A percentile compares a stretch with the other conserved stretches of the same genome.
Evolutionary conservation across 2,888 invertebrate species (phyloP).

Genomic region (Mesorhabditis sp.): DNA sequence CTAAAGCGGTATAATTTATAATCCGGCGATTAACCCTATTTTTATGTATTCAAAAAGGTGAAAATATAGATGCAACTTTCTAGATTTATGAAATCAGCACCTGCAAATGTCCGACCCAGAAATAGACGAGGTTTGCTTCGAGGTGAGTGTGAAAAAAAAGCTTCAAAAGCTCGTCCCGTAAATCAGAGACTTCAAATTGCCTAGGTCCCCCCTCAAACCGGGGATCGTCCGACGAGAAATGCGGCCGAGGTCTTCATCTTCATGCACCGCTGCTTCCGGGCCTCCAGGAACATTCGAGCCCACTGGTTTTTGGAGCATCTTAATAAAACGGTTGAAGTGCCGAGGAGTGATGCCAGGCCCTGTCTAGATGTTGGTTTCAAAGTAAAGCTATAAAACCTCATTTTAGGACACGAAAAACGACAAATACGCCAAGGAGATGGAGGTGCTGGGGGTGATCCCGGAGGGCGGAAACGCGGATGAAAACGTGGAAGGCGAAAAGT

Average conservation of each 20-base stretch:
- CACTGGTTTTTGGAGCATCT: slow-evolving; percentile 71
- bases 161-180: too few species aligned
- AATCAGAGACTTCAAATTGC: background rate
- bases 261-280: slow-evolving; percentile 63
- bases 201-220: background rate
- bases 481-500: slow-evolving; percentile 23
- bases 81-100: too few species aligned
- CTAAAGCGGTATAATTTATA: too few species aligned
- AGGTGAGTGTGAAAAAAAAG: too few species aligned
- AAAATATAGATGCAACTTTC: too few species aligned
- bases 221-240: slow-evolving; percentile 19
- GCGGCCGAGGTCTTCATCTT: slow-evolving; percentile 46
- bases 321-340: slow-evolving; percentile 19
- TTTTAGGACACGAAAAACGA: slow-evolving; percentile 8
- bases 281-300: slow-evolving; percentile 72
- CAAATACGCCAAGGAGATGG: slow-evolving; percentile 28
- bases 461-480: slow-evolving; percentile 22
- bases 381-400: background rate
- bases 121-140: too few species aligned
- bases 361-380: background rate
- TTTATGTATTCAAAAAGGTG: too few species aligned
- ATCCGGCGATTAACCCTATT: too few species aligned
- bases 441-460: slow-evolving; percentile 33
- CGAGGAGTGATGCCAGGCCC: slow-evolving; percentile 1
- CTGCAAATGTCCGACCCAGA: too few species aligned